Evolutionary conservation across 2,797 vertebrate species (phyloP).

Genomic region (Pangasius larnaudii): DNA sequence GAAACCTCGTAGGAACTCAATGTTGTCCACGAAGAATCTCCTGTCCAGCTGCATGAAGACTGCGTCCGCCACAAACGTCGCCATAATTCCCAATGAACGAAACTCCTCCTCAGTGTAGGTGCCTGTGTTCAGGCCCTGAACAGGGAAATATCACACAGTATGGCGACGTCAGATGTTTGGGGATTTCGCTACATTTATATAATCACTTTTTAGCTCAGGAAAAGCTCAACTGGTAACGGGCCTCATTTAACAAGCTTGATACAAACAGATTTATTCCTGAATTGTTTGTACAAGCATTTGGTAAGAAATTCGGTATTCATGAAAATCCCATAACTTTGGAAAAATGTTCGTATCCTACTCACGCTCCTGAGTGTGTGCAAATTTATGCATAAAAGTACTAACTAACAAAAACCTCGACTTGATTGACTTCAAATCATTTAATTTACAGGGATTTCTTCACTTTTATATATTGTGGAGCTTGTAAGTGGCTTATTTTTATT

Average conservation of each 20-base stretch:
- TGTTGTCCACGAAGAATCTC: constrained; percentile 68
- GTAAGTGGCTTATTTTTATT: not conserved
- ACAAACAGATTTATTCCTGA: not conserved
- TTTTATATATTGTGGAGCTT: not conserved
- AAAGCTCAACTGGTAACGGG: not conserved
- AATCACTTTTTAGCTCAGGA: not conserved
- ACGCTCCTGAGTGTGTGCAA: not conserved
- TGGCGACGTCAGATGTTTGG: too few species aligned
- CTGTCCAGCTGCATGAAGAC: constrained; percentile 74
- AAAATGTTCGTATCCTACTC: not conserved
- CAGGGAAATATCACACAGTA: constrained; percentile 5
- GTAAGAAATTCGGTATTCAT: not conserved
- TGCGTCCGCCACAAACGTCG: constrained; percentile 75
- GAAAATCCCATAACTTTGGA: not conserved
- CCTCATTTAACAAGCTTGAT: not conserved
- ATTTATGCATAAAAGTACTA: not conserved
- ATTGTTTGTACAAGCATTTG: not conserved
- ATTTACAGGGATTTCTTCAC: not conserved
- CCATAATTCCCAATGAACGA: constrained; percentile 74
- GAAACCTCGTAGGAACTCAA: constrained; percentile 68
- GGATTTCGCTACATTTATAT: not conserved
- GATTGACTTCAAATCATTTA: not conserved
- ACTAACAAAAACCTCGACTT: not conserved
- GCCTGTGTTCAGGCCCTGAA: constrained; percentile 73
- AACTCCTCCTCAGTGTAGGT: constrained; percentile 76